Conservation (phyloP, 2,888 invertebrate genomes). For the Fragum sueziense region DNA sequence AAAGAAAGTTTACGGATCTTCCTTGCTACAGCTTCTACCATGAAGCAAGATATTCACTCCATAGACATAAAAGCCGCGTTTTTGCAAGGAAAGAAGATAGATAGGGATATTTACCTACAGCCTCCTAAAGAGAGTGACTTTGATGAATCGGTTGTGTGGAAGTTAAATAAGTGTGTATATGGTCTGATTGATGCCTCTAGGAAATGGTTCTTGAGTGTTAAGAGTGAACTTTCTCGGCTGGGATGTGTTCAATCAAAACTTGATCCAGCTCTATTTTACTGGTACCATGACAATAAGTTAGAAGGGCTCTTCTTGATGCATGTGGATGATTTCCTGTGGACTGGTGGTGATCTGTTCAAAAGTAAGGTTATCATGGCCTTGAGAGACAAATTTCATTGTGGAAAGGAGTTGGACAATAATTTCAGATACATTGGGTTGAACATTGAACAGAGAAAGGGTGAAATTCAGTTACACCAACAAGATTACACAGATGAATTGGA, state of each 20-base stretch:
- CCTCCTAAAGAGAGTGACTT: conserved; percentile 26
- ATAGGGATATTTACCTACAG: conserved; percentile 20
- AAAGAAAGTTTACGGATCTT: conserved; percentile 37
- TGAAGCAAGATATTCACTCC: conserved; percentile 24
- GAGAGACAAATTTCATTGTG: conserved; percentile 33
- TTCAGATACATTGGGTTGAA: conserved; percentile 53
- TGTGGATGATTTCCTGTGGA: conserved; percentile 58
- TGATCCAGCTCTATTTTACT: conserved; percentile 55
- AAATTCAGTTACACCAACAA: conserved; percentile 39
- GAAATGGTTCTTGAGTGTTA: conserved; percentile 51
- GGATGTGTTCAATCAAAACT: conserved; percentile 41
- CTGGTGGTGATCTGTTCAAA: conserved; percentile 20
- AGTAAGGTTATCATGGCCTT: conserved; percentile 35
- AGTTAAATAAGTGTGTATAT: conserved; percentile 44
- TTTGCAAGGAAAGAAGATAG: conserved; percentile 37
- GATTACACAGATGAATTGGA: conserved; percentile 14
- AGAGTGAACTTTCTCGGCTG: conserved; percentile 25
- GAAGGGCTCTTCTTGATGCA: conserved; percentile 49
- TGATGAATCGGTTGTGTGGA: conserved; percentile 31
- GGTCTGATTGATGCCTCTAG: conserved; percentile 48
- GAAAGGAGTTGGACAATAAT: conserved; percentile 34
- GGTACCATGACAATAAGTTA: conserved; percentile 25
- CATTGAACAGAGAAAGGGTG: conserved; percentile 24
- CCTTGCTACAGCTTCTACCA: conserved; percentile 24
- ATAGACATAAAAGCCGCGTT: conserved; percentile 52